Evolutionary conservation across 2,113 vertebrate genomes (phyloP).

Genomic region (Macaca nemestrina): DNA sequence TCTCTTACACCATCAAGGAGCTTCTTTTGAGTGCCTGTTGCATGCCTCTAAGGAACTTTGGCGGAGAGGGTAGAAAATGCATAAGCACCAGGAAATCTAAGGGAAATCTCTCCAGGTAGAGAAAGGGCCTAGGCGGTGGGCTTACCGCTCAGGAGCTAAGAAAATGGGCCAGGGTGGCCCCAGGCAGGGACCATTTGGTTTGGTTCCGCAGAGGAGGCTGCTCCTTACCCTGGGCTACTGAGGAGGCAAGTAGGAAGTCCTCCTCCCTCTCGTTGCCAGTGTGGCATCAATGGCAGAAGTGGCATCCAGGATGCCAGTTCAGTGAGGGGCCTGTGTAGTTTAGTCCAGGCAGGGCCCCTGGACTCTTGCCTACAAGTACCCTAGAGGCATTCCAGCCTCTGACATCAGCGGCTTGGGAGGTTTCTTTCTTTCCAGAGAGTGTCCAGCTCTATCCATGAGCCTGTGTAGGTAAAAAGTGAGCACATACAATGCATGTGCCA

Average conservation of each 20-base stretch:
- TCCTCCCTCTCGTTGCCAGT: background rate
- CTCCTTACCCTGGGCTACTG: background rate
- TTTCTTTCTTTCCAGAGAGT: background rate
- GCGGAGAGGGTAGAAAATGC: background rate
- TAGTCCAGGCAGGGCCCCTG: background rate
- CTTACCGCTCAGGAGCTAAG: background rate
- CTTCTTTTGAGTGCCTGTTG: background rate
- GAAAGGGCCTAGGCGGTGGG: background rate
- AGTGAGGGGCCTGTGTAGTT: background rate
- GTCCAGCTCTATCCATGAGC: background rate
- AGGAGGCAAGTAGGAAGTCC: background rate
- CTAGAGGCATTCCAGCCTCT: background rate
- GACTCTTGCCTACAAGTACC: background rate
- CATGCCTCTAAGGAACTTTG: background rate
- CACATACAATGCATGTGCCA: background rate
- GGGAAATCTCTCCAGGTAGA: background rate
- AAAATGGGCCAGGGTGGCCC: background rate
- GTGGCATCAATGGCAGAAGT: background rate
- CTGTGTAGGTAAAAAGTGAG: background rate
- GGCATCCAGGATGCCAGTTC: background rate
- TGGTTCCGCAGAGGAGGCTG: background rate
- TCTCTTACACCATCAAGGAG: background rate
- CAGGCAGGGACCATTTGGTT: background rate
- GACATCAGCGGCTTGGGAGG: background rate
- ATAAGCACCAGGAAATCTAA: background rate